phyloP scores from a whole-genome alignment of 2,113 vertebrate genomes.

The Calidris pugnax region DNA sequence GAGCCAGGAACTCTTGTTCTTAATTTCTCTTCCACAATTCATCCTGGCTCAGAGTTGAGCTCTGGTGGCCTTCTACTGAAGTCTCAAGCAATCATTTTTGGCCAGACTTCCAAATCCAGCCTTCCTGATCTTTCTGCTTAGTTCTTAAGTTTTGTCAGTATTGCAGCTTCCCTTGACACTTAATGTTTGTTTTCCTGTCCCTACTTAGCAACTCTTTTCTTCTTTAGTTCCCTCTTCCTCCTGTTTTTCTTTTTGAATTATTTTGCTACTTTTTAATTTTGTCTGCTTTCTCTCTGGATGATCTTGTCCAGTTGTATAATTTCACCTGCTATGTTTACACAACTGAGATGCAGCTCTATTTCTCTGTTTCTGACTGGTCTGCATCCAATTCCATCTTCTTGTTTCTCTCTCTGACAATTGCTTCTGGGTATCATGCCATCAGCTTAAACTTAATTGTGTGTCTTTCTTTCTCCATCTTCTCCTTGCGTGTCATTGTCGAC shows the following conservation, averaged over 20 bases:
- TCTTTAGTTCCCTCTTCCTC: not conserved
- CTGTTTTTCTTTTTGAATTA: not conserved
- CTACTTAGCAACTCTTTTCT: not conserved
- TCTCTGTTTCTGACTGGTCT: constrained; percentile 18
- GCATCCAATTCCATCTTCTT: constrained; percentile 29
- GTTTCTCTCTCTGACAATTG: constrained; percentile 53
- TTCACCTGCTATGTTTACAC: not conserved
- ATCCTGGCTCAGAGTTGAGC: not conserved
- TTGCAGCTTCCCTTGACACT: not conserved
- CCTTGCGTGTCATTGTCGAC: not conserved
- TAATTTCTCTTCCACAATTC: not conserved
- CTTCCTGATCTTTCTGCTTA: not conserved
- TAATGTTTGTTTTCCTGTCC: not conserved
- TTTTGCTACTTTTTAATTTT: not conserved
- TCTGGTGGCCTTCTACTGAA: not conserved
- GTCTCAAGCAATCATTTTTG: not conserved
- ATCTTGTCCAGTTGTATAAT: not conserved
- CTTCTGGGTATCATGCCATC: constrained; percentile 58
- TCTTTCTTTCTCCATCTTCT: constrained; percentile 47
- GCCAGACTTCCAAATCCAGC: not conserved
- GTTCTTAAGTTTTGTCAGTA: not conserved
- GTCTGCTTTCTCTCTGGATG: not conserved
- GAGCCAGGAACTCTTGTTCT: not conserved
- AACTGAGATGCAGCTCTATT: not conserved
- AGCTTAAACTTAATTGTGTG: constrained; percentile 51